Evolutionary conservation across 2,888 invertebrate genomes (phyloP), one percentile per base, ranked within the genome.

Genomic region (Myathropa florea): DNA sequence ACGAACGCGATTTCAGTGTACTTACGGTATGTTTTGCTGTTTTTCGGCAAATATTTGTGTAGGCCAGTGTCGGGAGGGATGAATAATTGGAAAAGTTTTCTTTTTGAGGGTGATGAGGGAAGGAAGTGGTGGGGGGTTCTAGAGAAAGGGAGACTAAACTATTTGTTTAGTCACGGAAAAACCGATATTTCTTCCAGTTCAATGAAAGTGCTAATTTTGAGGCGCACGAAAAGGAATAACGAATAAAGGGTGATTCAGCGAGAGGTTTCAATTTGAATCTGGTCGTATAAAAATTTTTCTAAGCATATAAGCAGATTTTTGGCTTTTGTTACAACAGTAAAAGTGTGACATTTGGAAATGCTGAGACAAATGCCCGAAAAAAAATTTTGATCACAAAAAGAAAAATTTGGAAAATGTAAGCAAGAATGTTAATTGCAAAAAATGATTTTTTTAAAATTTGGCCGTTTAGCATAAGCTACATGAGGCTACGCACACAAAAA

Each of bases 81-180:
- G 36, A 59, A 60, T 85, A 85, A 85, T 85, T 85, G 85, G 72
- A 81, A 85, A 85, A 85, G 85, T 85, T 85, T 67, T 46, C 46
- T 46, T n/a, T 18, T 18, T 14, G 14, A 1, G 10, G 36, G 36
- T 2, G 2, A 60, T 23, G 24, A 12, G 3, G 39, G n/a, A n/a
- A n/a, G n/a, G n/a, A n/a, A n/a, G n/a, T n/a, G n/a, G n/a, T n/a
- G n/a, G n/a, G n/a, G n/a, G n/a, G n/a, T n/a, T n/a, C n/a, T n/a
- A n/a, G n/a, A 4, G 14, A 14, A n/a, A n/a, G 39, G n/a, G 2
- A 18, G 18, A 1, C 7, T 7, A 18, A 46, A 18, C 46, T 46
- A 46, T 18, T 46, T 46, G 46, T 18, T 46, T 18, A 46, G 18
- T 46, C 46, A 46, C 18, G 46, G 46, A 18, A 18, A 46, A 46